Evolutionary conservation across 1,140 invertebrate species (phyloP).

Genomic region (Calliphora vicina): DNA sequence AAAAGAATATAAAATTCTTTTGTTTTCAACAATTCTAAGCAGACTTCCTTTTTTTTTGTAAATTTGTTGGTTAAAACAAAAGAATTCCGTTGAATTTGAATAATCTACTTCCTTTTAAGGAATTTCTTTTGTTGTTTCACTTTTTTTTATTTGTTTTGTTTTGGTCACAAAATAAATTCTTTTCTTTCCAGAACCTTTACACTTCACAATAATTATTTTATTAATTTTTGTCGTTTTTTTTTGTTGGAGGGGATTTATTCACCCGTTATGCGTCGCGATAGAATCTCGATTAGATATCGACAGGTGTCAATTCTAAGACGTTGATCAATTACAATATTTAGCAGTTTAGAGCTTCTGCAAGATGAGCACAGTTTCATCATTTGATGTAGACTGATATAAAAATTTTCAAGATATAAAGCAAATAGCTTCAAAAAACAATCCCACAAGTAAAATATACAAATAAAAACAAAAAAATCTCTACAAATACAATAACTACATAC

Average conservation of each 20-base stretch:
- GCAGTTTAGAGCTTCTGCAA: slow-evolving; percentile 54
- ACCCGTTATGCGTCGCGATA: slow-evolving; percentile 60
- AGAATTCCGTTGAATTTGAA: too few species aligned
- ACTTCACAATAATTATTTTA: background rate
- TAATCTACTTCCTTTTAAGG: too few species aligned
- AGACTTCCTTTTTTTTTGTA: too few species aligned
- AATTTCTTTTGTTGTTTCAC: background rate
- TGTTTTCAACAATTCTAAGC: too few species aligned
- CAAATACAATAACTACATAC: too few species aligned
- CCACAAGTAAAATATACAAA: too few species aligned
- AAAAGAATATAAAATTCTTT: too few species aligned
- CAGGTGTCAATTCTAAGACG: slow-evolving; percentile 63
- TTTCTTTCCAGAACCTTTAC: background rate
- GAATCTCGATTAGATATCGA: slow-evolving; percentile 62
- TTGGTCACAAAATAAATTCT: background rate
- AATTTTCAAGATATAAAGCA: background rate
- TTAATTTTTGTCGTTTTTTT: background rate
- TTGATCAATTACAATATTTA: slow-evolving; percentile 61
- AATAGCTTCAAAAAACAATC: background rate
- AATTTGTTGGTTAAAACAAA: too few species aligned
- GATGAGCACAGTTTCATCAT: slow-evolving; percentile 62
- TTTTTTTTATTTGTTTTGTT: background rate
- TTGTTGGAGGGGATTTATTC: slow-evolving; percentile 44
- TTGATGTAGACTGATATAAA: slow-evolving; percentile 57
- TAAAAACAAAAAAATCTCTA: too few species aligned